These are phyloP conservation scores for Baryphthengus martii DNA, from an alignment of 2,113 vertebrate species.

Conservation along the genomic window DNA sequence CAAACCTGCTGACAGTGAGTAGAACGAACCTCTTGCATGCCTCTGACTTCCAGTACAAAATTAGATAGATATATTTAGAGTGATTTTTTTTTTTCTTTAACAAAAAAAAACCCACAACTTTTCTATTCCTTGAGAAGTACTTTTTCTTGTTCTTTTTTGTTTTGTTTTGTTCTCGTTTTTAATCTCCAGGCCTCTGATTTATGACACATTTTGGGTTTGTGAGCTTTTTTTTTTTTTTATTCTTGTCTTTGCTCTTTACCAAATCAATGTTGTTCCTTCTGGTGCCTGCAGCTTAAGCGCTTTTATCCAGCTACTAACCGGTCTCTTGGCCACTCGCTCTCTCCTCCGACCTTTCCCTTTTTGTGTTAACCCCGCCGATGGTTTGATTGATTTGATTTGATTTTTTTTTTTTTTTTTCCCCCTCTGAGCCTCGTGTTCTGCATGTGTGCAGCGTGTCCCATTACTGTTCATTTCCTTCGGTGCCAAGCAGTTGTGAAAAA, in stretches of 20 bases:
- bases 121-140: background rate
- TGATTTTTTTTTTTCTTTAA: background rate
- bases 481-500: constrained; percentile 42
- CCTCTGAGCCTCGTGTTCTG: background rate
- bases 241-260: background rate
- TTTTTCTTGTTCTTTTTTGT: background rate
- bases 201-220: background rate
- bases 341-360: background rate
- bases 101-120: background rate
- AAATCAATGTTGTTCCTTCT: background rate
- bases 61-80: background rate
- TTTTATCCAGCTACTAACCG: constrained; percentile 23
- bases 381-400: background rate
- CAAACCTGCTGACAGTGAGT: constrained; percentile 96
- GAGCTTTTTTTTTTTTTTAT: background rate
- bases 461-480: constrained; percentile 65
- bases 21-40: constrained; percentile 74
- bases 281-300: constrained; percentile 26
- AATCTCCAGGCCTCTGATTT: constrained; percentile 32
- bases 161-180: background rate
- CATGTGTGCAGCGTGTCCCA: constrained; percentile 30
- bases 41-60: constrained; percentile 53
- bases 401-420: background rate
- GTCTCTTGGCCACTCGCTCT: background rate
- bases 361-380: background rate